A percentile compares a stretch with the other conserved stretches of the same genome.
Conservation (phyloP, 2,113 vertebrate genomes). For the Bothrops jararaca region DNA sequence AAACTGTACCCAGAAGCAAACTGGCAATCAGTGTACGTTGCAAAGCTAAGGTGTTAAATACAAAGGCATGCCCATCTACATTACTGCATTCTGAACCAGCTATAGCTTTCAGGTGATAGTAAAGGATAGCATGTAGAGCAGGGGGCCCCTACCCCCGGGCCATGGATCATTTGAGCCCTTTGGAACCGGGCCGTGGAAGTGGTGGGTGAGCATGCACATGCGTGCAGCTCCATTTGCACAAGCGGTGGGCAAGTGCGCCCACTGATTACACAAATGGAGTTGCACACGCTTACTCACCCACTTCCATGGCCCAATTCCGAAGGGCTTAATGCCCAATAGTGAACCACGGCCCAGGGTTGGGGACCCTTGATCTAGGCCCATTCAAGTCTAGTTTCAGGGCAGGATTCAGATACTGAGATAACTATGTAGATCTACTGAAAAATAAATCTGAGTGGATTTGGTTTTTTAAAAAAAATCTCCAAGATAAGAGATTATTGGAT, state of each 20-base stretch:
- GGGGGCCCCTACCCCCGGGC: too few species aligned
- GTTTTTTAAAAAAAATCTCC: not conserved
- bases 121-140: not conserved
- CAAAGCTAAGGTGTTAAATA: not conserved
- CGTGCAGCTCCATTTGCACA: not conserved
- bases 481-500: not conserved
- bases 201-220: too few species aligned
- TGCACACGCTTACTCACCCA: not conserved
- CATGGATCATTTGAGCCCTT: too few species aligned
- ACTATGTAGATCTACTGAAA: not conserved
- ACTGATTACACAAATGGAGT: not conserved
- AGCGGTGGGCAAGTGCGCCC: accelerated
- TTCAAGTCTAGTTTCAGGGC: not conserved
- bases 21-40: not conserved
- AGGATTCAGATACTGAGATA: not conserved
- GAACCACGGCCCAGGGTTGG: not conserved
- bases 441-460: not conserved
- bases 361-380: not conserved
- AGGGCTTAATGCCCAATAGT: not conserved
- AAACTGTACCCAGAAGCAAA: not conserved
- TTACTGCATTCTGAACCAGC: not conserved
- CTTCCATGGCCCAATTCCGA: not conserved
- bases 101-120: not conserved
- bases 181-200: too few species aligned
- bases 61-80: not conserved